Evolutionary conservation across 2,797 vertebrate species (phyloP).

Genomic region (Ptychadena robeensis): DNA sequence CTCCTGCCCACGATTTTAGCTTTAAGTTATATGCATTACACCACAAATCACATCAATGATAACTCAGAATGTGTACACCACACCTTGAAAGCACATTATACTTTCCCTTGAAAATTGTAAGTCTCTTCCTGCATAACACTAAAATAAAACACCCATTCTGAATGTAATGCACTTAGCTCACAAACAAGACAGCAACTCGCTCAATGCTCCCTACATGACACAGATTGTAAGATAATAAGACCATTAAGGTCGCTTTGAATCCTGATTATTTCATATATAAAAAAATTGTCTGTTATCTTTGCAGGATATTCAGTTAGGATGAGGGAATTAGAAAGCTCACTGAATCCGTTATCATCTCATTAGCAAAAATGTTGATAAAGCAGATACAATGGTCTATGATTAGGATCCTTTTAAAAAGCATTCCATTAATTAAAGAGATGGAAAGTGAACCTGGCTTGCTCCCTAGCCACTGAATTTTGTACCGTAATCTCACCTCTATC

Average conservation of each 20-base stretch:
- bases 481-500: slow-evolving; percentile 78
- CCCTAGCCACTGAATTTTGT: slow-evolving; percentile 76
- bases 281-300: slow-evolving; percentile 77
- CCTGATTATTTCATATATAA: slow-evolving; percentile 77
- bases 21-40: background rate
- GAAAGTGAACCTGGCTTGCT: slow-evolving; percentile 77
- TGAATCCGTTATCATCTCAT: slow-evolving; percentile 83
- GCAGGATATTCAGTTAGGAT: slow-evolving; percentile 78
- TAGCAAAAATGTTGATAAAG: slow-evolving; percentile 82
- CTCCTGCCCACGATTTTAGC: too few relatives aligned
- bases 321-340: slow-evolving; percentile 79
- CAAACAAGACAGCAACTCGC: slow-evolving; percentile 36
- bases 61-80: background rate
- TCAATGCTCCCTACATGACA: slow-evolving; percentile 66
- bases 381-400: slow-evolving; percentile 83
- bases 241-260: slow-evolving; percentile 77
- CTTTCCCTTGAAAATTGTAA: background rate
- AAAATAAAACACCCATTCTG: slow-evolving; percentile 19
- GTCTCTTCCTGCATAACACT: background rate
- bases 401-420: slow-evolving; percentile 86
- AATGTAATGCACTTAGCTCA: slow-evolving; percentile 47
- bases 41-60: background rate
- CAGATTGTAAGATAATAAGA: slow-evolving; percentile 73
- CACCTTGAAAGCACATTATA: background rate
- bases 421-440: slow-evolving; percentile 86